Evolutionary conservation across 2,113 vertebrate species (phyloP).

Genomic region (Tragelaphus scriptus): DNA sequence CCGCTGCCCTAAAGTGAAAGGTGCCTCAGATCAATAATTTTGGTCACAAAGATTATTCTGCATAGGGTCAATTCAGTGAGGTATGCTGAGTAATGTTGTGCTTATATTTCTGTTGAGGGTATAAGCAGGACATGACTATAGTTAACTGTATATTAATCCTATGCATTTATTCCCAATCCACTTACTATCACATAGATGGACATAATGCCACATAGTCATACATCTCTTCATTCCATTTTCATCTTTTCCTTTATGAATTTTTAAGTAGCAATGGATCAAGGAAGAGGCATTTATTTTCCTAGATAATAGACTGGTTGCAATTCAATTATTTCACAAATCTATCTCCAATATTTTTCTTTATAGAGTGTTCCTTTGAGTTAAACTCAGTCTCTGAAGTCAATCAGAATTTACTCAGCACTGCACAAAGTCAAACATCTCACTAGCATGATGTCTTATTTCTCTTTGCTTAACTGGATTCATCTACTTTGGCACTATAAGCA

Average conservation of each 20-base stretch:
- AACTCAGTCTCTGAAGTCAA: background rate
- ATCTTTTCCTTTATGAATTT: background rate
- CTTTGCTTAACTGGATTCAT: background rate
- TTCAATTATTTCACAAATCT: conserved; percentile 16
- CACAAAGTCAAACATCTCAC: background rate
- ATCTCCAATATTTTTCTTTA: background rate
- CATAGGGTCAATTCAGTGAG: background rate
- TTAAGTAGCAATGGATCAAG: background rate
- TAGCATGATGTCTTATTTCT: background rate
- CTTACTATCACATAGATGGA: background rate
- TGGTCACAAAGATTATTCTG: background rate
- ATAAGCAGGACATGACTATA: background rate
- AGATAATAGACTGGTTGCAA: background rate
- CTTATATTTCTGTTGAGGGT: background rate
- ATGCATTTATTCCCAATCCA: background rate
- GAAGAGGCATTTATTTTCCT: background rate
- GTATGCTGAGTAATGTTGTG: background rate
- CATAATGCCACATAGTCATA: background rate
- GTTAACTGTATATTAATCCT: background rate
- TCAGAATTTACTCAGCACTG: background rate
- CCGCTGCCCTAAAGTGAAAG: background rate
- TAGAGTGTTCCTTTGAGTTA: background rate
- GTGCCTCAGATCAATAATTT: background rate
- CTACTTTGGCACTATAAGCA: background rate
- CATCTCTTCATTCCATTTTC: background rate